Evolutionary conservation across 2,113 vertebrate species (phyloP), one percentile per base, ranked within the genome.

Genomic region (Leptodactylus fuscus): DNA sequence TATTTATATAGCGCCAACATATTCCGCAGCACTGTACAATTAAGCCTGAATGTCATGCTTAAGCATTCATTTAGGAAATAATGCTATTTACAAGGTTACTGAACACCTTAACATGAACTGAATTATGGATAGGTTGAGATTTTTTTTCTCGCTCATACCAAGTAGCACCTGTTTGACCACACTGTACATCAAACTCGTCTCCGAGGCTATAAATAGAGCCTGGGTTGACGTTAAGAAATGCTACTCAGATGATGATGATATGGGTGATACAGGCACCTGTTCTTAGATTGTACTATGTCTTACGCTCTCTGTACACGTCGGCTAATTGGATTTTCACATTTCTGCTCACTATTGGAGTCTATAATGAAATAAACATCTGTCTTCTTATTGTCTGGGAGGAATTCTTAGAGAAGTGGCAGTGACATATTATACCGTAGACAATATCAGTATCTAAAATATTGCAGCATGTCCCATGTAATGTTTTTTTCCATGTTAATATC

Each of bases 181-280:
- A 2, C 49, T 41, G 76, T 67, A 74, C 53, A 60, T 0, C 1
- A 79, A 79, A 71, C 70, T 20, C 79, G 87, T 82, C 85, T 85
- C 81, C 82, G 70, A n/a, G 0, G 81, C 87, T 94, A 93, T 93
- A 93, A 94, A 92, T 93, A 95, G 94, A 82, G 34, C 71, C 60
- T 90, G 91, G 91, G 90, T 91, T 92, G 89, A 92, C 90, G 87
- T 80, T 89, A 90, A 89, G 92, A 88, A 89, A 89, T 90, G 88
- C 85, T 83, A 24, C 67, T 82, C 48, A 78, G 87, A 87, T 87
- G 55, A 86, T 91, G 29, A 36, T 67, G 92, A 90, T 88, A 53
- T 65, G 65, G 49, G 22, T 51, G 44, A 85, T 79, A 67, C 74
- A 49, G 90, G 81, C 87, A 88, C 81, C 86, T 87, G 81, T 78